A percentile compares a stretch with the other conserved stretches of the same genome.
These are phyloP conservation scores for Candoia aspera DNA, from an alignment of 2,113 vertebrate species.

Conservation along the genomic window DNA sequence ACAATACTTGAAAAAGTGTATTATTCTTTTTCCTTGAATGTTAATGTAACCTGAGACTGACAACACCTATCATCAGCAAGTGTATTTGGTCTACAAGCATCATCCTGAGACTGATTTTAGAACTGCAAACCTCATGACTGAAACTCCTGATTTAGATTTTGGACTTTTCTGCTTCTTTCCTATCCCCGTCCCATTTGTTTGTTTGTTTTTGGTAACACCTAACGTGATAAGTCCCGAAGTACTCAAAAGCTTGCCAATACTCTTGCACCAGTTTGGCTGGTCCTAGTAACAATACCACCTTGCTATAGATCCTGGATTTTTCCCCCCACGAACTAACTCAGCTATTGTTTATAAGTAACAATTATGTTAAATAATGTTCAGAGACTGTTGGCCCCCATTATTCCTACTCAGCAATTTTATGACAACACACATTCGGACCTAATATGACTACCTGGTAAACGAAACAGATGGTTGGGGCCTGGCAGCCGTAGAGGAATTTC, in stretches of 20 bases:
- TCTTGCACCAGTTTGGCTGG: neutral
- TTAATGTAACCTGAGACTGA: neutral
- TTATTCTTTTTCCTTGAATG: neutral
- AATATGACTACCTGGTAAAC: conserved; percentile 90
- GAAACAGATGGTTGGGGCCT: conserved; percentile 97
- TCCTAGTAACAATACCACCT: neutral
- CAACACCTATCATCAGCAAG: neutral
- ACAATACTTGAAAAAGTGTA: neutral
- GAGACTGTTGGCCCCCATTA: neutral
- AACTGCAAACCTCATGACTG: neutral
- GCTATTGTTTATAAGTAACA: neutral
- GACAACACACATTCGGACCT: neutral
- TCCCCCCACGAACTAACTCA: neutral
- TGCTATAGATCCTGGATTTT: neutral
- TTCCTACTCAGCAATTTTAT: neutral
- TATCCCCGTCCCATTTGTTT: neutral
- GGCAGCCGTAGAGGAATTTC: conserved; percentile 95
- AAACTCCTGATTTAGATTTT: neutral
- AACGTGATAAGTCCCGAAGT: neutral
- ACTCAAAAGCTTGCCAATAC: neutral
- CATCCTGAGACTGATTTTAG: neutral
- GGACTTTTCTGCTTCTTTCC: neutral
- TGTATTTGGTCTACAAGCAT: neutral
- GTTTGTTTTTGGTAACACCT: neutral
- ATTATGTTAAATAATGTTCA: neutral